These are phyloP conservation scores for Galendromus occidentalis DNA, from an alignment of 1,140 invertebrate species.

Conservation along the genomic window DNA sequence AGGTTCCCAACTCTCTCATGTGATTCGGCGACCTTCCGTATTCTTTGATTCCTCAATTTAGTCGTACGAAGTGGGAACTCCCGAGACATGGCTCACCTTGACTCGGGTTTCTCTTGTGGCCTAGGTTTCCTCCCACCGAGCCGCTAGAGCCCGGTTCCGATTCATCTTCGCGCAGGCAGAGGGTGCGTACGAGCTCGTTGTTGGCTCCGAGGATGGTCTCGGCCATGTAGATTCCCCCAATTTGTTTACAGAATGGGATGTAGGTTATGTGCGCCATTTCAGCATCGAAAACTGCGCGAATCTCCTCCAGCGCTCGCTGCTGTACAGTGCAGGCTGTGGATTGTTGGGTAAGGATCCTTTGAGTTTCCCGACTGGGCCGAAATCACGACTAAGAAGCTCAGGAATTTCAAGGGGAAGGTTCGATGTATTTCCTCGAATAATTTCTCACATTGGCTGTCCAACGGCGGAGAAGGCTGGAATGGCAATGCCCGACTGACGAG, in stretches of 20 bases:
- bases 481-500: constrained; percentile 13
- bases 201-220: constrained; percentile 33
- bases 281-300: constrained; percentile 54
- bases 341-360: too few relatives aligned
- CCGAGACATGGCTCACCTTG: not conserved
- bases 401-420: too few relatives aligned
- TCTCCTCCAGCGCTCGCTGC: constrained; percentile 43
- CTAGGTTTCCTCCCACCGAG: not conserved
- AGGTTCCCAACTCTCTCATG: too few relatives aligned
- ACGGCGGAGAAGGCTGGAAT: constrained; percentile 2
- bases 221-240: constrained; percentile 42
- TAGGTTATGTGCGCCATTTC: constrained; percentile 64
- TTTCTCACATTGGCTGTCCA: not conserved
- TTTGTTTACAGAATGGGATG: constrained; percentile 50
- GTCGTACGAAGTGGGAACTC: too few relatives aligned
- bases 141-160: constrained; percentile 13
- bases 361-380: too few relatives aligned
- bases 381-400: too few relatives aligned
- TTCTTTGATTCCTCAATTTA: too few relatives aligned
- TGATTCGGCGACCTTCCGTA: too few relatives aligned
- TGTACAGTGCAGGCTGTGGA: not conserved
- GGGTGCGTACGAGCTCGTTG: constrained; percentile 46
- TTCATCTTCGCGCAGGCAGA: constrained; percentile 37
- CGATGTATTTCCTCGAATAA: too few relatives aligned
- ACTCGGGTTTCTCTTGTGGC: not conserved